Percentiles rank a stretch among this genome's conserved stretches.
Evolutionary conservation across 2,797 vertebrate genomes (phyloP).

Genomic region (Triplophysa bombifrons): DNA sequence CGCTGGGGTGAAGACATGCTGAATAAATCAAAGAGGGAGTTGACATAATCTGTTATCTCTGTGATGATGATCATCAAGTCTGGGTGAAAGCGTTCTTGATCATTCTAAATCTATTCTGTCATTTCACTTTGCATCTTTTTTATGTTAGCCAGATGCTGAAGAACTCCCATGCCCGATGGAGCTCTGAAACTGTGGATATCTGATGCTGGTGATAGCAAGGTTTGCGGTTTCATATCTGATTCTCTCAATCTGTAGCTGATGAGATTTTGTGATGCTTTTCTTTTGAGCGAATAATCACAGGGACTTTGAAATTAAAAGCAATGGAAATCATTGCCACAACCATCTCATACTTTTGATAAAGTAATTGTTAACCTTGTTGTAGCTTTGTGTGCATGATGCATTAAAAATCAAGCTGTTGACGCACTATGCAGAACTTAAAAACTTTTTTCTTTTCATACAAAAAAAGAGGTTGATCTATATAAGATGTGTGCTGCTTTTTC

Average conservation of each 20-base stretch:
- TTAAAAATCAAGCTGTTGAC: conserved; percentile 40
- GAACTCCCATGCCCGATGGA: not conserved
- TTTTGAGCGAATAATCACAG: conserved; percentile 30
- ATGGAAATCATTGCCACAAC: not conserved
- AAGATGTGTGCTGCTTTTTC: conserved; percentile 36
- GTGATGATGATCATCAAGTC: conserved; percentile 15
- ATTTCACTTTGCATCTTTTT: conserved; percentile 28
- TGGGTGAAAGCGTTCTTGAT: conserved; percentile 38
- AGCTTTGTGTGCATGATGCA: conserved; percentile 9
- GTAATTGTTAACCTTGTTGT: not conserved
- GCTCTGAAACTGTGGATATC: conserved; percentile 21
- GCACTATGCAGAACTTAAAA: not conserved
- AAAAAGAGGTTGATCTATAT: conserved; percentile 41
- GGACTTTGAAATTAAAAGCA: conserved; percentile 13
- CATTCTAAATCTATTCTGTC: conserved; percentile 27
- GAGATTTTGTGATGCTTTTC: conserved; percentile 29
- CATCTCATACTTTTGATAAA: not conserved
- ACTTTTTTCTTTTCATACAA: not conserved
- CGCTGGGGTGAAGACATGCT: conserved; percentile 27
- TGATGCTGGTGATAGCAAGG: conserved; percentile 22
- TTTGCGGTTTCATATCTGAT: conserved; percentile 27
- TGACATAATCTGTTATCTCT: conserved; percentile 39
- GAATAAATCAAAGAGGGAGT: conserved; percentile 39
- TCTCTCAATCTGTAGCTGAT: conserved; percentile 15
- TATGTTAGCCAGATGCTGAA: not conserved